Evolutionary conservation across 2,113 vertebrate species (phyloP).

Genomic region (Xiphias gladius): DNA sequence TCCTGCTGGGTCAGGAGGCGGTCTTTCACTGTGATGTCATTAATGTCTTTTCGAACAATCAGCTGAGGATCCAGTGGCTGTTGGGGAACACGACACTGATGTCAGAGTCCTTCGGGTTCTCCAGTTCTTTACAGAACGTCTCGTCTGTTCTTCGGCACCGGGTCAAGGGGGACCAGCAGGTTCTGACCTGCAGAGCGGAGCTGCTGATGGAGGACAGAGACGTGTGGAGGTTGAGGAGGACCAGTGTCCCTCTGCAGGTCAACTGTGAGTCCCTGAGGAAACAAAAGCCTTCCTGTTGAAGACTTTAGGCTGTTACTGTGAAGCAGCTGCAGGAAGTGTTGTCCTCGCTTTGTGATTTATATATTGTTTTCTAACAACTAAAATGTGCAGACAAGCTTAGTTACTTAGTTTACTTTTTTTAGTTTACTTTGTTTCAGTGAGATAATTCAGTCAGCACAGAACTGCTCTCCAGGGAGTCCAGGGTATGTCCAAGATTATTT

Average conservation of each 20-base stretch:
- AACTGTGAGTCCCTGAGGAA: constrained; percentile 58
- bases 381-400: too few species aligned
- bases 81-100: constrained; percentile 21
- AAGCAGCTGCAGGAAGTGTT: background rate
- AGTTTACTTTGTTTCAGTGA: too few species aligned
- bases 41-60: constrained; percentile 39
- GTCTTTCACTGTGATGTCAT: constrained; percentile 49
- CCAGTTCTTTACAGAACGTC: constrained; percentile 51
- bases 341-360: too few species aligned
- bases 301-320: background rate
- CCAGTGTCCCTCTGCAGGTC: constrained; percentile 32
- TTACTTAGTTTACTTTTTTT: too few species aligned
- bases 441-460: too few species aligned
- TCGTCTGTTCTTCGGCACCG: constrained; percentile 20
- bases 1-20: constrained; percentile 45
- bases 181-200: constrained; percentile 52
- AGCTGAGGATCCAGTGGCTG: constrained; percentile 65
- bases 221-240: constrained; percentile 29
- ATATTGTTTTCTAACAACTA: too few species aligned
- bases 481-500: too few species aligned
- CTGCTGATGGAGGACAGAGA: constrained; percentile 40
- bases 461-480: too few species aligned
- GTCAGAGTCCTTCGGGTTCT: constrained; percentile 4
- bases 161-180: constrained; percentile 13
- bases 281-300: background rate